Base-by-base conservation (phyloP, 2,113 vertebrate genomes). In the Mesocricetus auratus region DNA sequence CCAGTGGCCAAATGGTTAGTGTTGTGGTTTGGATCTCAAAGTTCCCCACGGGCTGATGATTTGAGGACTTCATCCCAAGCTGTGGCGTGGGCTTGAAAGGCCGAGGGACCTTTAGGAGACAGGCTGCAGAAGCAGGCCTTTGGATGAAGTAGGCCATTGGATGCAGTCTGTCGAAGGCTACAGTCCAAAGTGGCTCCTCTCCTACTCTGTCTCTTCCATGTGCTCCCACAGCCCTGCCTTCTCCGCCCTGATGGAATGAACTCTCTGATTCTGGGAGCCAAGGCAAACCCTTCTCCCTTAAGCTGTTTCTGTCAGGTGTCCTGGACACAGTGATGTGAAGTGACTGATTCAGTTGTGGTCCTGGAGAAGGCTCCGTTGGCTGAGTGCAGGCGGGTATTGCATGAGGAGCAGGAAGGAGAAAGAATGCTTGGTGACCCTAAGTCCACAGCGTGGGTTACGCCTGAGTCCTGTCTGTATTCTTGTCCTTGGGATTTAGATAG, bases 381-480 rank as follows among this genome's bases (percentile, higher is more conserved):
- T 60, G 60, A 74, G n/a, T 60, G 77, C n/a, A 60, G 68, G 19
- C 29, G 4, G 62, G 22, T 50, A 62, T 16, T 26, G 17, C 45
- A 22, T 5, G 24, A 22, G 3, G 9, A 89, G 4, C 6, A 56
- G 50, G 8, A 75, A 86, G 4, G 2, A 16, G 21, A 42, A 69
- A 79, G 26, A 66, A 53, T 77, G 77, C 39, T 21, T 58, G 86
- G 50, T 62, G 33, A 13, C 33, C 91, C 15, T 11, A 56, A 36
- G 29, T 81, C 88, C 93, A 64, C 83, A 92, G n/a, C 42, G 86
- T 75, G 22, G 50, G 7, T 81, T 71, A 75, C 50, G 39, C 73
- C 31, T 10, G 16, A 86, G 60, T 89, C 2, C 71, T 16, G 7
- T 19, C 11, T 21, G 3, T 71, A 53, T 74, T 73, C 68, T 31